Percentiles rank a stretch among this genome's conserved stretches.
phyloP scores from a whole-genome alignment of 2,888 invertebrate genomes.

The Sphaeridia pumilis region DNA sequence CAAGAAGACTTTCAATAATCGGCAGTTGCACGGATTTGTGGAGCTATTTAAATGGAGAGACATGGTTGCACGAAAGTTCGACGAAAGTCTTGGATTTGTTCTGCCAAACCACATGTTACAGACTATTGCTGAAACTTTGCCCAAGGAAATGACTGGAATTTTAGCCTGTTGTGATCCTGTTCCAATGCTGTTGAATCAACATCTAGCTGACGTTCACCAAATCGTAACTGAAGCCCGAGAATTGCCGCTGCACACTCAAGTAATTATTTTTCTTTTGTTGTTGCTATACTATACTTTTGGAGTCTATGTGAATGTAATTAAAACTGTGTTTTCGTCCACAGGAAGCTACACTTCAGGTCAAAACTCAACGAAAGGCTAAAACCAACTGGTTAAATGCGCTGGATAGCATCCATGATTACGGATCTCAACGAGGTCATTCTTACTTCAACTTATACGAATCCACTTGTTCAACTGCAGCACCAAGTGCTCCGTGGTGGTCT shows the following conservation, averaged over 20 bases:
- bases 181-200: slow-evolving; percentile 60
- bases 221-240: slow-evolving; percentile 59
- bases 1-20: slow-evolving; percentile 67
- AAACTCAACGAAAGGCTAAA: slow-evolving; percentile 21
- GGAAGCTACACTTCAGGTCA: slow-evolving; percentile 20
- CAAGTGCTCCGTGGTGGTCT: neutral
- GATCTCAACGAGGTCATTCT: slow-evolving; percentile 3
- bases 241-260: slow-evolving; percentile 49
- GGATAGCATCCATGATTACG: slow-evolving; percentile 28
- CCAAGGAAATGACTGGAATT: slow-evolving; percentile 84
- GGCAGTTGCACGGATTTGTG: slow-evolving; percentile 70
- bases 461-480: neutral
- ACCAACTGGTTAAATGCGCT: slow-evolving; percentile 26
- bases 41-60: slow-evolving; percentile 83
- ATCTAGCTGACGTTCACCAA: slow-evolving; percentile 46
- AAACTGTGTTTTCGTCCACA: no score
- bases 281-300: neutral
- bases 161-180: slow-evolving; percentile 86
- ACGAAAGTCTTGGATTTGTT: slow-evolving; percentile 85
- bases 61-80: slow-evolving; percentile 64
- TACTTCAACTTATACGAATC: neutral
- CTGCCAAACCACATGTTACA: slow-evolving; percentile 93
- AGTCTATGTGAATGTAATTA: neutral
- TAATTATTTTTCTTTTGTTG: neutral
- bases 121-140: slow-evolving; percentile 73